Conservation (phyloP, 2,113 vertebrate species). For the Pardalotus punctatus region DNA sequence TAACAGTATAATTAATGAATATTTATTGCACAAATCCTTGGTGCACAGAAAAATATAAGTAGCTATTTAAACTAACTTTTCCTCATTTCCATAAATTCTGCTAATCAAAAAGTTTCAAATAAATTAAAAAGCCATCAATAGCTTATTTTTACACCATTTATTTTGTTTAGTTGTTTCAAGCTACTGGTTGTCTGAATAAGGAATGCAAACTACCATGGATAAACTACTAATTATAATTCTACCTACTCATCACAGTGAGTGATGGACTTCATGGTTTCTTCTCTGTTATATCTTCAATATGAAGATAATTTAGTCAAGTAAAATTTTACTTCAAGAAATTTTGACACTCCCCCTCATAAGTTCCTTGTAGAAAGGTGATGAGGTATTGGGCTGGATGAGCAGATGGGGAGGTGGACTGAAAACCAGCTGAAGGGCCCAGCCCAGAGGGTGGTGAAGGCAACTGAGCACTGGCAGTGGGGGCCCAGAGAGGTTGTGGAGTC, state of each 20-base stretch:
- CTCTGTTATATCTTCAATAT: background rate
- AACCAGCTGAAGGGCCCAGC: background rate
- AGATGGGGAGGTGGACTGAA: background rate
- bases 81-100: background rate
- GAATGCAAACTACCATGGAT: background rate
- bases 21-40: background rate
- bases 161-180: background rate
- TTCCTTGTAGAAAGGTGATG: background rate
- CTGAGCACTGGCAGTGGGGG: fast-evolving
- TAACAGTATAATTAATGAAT: background rate
- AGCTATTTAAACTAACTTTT: background rate
- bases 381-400: background rate
- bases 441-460: background rate
- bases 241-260: background rate
- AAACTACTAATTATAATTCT: background rate
- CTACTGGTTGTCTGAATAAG: background rate
- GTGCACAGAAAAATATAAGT: background rate
- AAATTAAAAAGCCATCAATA: background rate
- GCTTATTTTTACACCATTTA: background rate
- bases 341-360: background rate
- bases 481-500: background rate
- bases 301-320: background rate
- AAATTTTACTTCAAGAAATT: background rate
- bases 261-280: background rate
- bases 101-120: background rate